Evolutionary conservation across 2,113 vertebrate genomes (phyloP), one percentile per base, ranked within the genome.

Genomic region (Cebidichthys violaceus): DNA sequence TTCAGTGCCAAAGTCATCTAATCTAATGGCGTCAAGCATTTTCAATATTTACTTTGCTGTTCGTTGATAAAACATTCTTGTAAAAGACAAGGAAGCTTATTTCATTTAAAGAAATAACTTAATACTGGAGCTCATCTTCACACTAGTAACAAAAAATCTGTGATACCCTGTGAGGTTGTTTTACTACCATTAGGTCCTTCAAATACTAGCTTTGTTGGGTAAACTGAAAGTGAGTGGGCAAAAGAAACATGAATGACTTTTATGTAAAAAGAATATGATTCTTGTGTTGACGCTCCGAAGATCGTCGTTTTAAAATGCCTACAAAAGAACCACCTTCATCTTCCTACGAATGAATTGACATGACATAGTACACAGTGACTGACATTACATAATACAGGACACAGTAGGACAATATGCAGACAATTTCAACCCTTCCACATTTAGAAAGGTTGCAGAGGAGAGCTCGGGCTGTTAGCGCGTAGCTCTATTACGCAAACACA

Each of bases 1-100:
- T 84, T 69, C 47, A 70, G 20, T 37, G 24, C 31, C 35, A 86
- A 81, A 82, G 84, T 84, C 39, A 77, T 60, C 73, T 24, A n/a
- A 70, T 14, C 5, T 41, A 62, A 43, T 24, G 17, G 39, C 1
- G 35, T 4, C 17, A 33, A 33, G 9, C 8, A 14, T 27, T 62
- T 73, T 64, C 15, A 71, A 10, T 82, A 66, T 60, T 76, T 68
- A 73, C 39, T 57, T 67, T 17, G 22, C 45, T 17, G 29, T 20
- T 29, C 1, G 1, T 60, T 43, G 54, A 75, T 78, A 59, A 15
- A 7, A 11, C 7, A 55, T 24, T 47, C 13, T 33, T 68, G 33
- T 2, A 55, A 43, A 39, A 62, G 6, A 37, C 9, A 41, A 39
- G 11, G 6, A 17, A 35, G 4, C n/a, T 33, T 52, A 73, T n/a